Conservation (phyloP, 1,140 invertebrate species). For the Chironomus striatipennis region DNA sequence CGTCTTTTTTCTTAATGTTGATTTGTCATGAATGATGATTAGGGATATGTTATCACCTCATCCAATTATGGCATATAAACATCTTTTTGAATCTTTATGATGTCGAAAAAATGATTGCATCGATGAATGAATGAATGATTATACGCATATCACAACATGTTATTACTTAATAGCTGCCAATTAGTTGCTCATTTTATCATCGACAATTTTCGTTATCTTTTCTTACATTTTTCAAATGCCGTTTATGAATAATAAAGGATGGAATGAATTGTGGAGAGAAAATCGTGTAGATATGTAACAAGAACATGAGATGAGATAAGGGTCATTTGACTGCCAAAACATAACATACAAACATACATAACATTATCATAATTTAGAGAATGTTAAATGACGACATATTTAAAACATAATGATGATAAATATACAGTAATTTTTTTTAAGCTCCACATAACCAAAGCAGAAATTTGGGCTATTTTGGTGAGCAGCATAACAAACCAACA, state of each 20-base stretch:
- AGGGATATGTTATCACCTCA: slow-evolving; percentile 15
- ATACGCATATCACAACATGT: slow-evolving; percentile 15
- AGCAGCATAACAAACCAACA: background rate
- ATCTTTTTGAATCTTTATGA: background rate
- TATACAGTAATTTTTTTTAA: background rate
- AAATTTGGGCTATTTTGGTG: background rate
- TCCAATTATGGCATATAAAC: slow-evolving; percentile 16
- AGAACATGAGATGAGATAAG: background rate
- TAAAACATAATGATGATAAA: slow-evolving; percentile 3
- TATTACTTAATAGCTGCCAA: slow-evolving; percentile 24
- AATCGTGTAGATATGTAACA: no score
- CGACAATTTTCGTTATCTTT: background rate
- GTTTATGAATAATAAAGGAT: background rate
- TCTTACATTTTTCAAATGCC: background rate
- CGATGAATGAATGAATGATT: background rate
- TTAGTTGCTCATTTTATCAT: slow-evolving; percentile 10
- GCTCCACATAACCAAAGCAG: background rate
- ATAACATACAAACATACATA: background rate
- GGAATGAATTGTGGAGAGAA: background rate
- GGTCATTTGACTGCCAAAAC: background rate
- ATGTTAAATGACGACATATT: slow-evolving; percentile 5
- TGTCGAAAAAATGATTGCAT: background rate
- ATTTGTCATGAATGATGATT: slow-evolving; percentile 12
- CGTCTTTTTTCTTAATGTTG: background rate
- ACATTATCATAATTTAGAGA: slow-evolving; percentile 1